phyloP scores from a whole-genome alignment of 2,797 vertebrate species.

The Eulemur rubriventer region DNA sequence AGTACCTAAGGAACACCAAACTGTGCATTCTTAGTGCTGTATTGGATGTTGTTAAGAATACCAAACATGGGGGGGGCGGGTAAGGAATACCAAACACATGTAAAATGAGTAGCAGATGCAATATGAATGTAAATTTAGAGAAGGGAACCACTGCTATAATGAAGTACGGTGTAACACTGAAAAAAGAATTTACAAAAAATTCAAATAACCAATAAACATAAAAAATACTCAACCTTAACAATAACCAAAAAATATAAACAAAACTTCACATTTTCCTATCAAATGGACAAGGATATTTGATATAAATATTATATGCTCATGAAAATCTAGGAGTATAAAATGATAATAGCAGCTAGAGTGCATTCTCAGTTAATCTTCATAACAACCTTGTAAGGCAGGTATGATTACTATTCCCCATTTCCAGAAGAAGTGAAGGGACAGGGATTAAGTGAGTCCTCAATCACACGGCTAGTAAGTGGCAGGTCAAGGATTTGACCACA shows the following conservation, averaged over 20 bases:
- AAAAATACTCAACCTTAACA: neutral
- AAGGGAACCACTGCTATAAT: neutral
- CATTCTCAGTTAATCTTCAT: neutral
- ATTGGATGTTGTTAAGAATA: neutral
- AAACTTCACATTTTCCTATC: neutral
- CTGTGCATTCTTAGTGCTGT: neutral
- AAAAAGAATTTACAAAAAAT: neutral
- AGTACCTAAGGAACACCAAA: neutral
- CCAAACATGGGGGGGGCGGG: too few relatives aligned
- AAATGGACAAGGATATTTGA: constrained; percentile 5
- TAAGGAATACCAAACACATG: neutral
- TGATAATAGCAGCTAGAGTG: neutral
- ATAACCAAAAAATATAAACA: neutral
- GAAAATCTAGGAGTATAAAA: neutral
- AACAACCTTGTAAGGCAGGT: neutral
- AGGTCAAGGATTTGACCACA: neutral
- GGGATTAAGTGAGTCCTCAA: neutral
- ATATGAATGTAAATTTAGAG: neutral
- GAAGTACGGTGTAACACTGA: neutral
- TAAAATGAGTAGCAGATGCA: neutral
- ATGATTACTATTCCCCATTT: neutral
- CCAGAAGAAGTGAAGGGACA: neutral
- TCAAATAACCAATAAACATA: neutral
- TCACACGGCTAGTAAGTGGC: neutral
- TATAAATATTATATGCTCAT: neutral